Base-by-base conservation (phyloP, 2,113 vertebrate species). In the Rissa tridactyla region DNA sequence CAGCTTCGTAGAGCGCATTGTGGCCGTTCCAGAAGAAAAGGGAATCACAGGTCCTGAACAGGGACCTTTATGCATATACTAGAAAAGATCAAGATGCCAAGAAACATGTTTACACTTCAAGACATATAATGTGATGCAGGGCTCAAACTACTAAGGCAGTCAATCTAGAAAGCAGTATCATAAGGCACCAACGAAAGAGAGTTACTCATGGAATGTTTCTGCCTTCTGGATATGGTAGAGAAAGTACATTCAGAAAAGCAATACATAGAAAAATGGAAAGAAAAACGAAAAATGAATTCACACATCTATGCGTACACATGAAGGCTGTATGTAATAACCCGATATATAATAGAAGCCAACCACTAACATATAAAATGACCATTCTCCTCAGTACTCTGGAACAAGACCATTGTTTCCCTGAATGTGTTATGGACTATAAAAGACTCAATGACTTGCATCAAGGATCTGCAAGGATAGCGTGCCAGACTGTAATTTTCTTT, bases 301-400 rank as follows among this genome's bases (percentile, higher is more conserved):
- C 9, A 61, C 2, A 21, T 4, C 6, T 4, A 26, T 15, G 9
- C 0, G 1, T 17, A 54, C 15, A 38, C 22, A 29, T 4, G 8
- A 79, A 82, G 19, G 27, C 8, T 82, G 19, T 73, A 82, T n/a
- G 44, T 64, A 27, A 58, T 12, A 18, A 82, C 84, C 15, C 22
- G 30, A 72, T 76, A 60, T 7, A 61, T 9, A 86, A 72, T 2
- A 47, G 27, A 92, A 94, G 40, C 3, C 36, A 79, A 29, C 1
- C 15, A 62, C 20, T 60, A 15, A 25, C 14, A 25, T 5, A 54
- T 2, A n/a, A 91, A 85, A 85, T 23, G 18, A 49, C 8, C 15
- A 36, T 79, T 61, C 34, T 71, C 26, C 52, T 42, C n/a, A 77
- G 46, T n/a, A 26, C 27, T 58, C 16, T 73, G 49, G n/a, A 78